These are phyloP conservation scores for Galleria mellonella DNA, from an alignment of 1,140 invertebrate genomes.

Conservation along the genomic window DNA sequence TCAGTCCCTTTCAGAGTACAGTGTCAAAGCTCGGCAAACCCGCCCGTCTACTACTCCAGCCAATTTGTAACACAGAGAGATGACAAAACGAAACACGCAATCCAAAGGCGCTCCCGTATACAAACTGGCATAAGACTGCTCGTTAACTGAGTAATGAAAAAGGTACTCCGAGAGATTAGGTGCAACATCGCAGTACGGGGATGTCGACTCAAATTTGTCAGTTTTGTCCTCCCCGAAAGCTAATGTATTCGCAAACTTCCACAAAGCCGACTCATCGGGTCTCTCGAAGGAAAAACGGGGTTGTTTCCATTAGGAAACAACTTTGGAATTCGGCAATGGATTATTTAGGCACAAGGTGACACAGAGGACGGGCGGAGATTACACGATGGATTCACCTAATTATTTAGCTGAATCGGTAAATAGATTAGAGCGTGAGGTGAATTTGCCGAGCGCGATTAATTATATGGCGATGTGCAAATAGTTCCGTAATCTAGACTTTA, in stretches of 20 bases:
- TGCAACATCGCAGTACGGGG: conserved; percentile 9
- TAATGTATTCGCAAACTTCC: conserved; percentile 63
- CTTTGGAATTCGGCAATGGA: conserved; percentile 40
- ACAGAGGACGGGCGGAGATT: conserved; percentile 1
- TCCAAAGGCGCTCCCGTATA: conserved; percentile 17
- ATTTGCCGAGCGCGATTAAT: neutral
- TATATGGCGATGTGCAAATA: neutral
- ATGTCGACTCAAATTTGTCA: conserved; percentile 51
- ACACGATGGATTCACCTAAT: conserved; percentile 23
- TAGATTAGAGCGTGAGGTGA: conserved; percentile 17
- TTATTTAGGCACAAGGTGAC: conserved; percentile 20
- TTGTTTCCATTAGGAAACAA: conserved; percentile 49
- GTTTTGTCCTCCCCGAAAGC: conserved; percentile 35
- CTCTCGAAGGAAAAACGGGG: conserved; percentile 48
- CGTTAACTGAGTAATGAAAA: conserved; percentile 6
- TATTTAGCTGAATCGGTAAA: conserved; percentile 35
- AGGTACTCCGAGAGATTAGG: neutral
- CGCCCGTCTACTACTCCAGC: conserved; percentile 15
- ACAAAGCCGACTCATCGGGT: conserved; percentile 41
- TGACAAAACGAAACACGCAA: conserved; percentile 7
- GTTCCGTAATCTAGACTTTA: neutral
- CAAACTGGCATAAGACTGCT: neutral
- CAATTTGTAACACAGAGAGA: conserved; percentile 20
- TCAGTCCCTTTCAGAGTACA: conserved; percentile 32
- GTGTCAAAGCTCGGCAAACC: conserved; percentile 31